A percentile compares a stretch with the other conserved stretches of the same genome.
These are phyloP conservation scores for Carabus problematicus DNA, from an alignment of 2,888 invertebrate species.

Conservation along the genomic window DNA sequence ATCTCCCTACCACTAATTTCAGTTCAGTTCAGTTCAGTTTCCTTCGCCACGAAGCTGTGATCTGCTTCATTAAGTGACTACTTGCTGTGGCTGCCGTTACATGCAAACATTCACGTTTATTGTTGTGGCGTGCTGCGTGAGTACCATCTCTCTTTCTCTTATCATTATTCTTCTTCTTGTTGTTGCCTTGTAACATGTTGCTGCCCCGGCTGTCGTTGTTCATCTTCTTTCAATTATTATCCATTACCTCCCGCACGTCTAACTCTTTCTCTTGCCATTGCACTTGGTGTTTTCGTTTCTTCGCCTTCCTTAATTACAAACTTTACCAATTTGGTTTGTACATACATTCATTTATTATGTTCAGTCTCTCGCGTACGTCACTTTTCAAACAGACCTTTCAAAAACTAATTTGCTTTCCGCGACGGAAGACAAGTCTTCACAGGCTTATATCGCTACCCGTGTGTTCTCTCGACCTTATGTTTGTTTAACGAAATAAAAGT, in stretches of 20 bases:
- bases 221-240: conserved; percentile 39
- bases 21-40: conserved; percentile 3
- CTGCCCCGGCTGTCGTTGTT: conserved; percentile 1
- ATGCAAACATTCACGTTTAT: conserved; percentile 18
- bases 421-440: conserved; percentile 33
- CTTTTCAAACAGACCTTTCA: conserved; percentile 42
- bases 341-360: conserved; percentile 38
- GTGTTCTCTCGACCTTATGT: too few species aligned
- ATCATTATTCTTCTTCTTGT: conserved; percentile 16
- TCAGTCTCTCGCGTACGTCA: conserved; percentile 30
- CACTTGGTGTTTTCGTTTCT: not conserved
- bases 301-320: conserved; percentile 46
- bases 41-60: conserved; percentile 24
- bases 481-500: too few species aligned
- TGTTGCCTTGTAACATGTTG: conserved; percentile 10
- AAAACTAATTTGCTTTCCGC: conserved; percentile 40
- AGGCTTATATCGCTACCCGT: not conserved
- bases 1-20: conserved; percentile 41
- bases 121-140: conserved; percentile 27
- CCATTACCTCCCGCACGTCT: conserved; percentile 13
- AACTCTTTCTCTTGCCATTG: conserved; percentile 1
- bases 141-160: conserved; percentile 5
- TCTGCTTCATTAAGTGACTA: conserved; percentile 36
- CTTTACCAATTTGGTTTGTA: conserved; percentile 47
- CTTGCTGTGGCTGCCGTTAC: conserved; percentile 20